phyloP scores from a whole-genome alignment of 2,888 invertebrate species.

The Rotaria sp. region DNA sequence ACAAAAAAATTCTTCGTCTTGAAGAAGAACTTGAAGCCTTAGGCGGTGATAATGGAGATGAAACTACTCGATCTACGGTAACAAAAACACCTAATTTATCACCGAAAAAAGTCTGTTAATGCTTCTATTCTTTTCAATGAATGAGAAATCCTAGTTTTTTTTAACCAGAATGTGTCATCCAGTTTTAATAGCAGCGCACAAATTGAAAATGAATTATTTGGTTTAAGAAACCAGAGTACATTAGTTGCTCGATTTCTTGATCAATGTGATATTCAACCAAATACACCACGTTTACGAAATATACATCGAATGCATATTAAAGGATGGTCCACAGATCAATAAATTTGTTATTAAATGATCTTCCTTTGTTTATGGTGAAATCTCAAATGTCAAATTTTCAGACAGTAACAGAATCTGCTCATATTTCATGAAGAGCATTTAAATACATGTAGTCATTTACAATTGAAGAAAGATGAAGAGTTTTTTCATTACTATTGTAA shows the following conservation, averaged over 20 bases:
- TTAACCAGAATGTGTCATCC: background rate
- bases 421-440: too few species aligned
- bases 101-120: background rate
- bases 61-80: background rate
- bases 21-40: constrained; percentile 7
- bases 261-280: background rate
- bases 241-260: background rate
- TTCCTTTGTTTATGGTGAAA: background rate
- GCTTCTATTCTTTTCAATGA: background rate
- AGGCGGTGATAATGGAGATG: background rate
- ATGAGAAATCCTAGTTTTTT: background rate
- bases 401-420: too few species aligned
- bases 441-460: too few species aligned
- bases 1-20: background rate
- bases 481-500: too few species aligned
- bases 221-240: background rate
- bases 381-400: background rate
- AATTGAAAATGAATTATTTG: background rate
- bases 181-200: background rate
- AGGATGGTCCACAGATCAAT: background rate
- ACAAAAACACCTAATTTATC: background rate
- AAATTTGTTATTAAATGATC: background rate
- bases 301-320: background rate
- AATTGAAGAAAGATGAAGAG: too few species aligned
- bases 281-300: background rate